Evolutionary conservation across 2,113 vertebrate species (phyloP).

Genomic region (Turnix velox): DNA sequence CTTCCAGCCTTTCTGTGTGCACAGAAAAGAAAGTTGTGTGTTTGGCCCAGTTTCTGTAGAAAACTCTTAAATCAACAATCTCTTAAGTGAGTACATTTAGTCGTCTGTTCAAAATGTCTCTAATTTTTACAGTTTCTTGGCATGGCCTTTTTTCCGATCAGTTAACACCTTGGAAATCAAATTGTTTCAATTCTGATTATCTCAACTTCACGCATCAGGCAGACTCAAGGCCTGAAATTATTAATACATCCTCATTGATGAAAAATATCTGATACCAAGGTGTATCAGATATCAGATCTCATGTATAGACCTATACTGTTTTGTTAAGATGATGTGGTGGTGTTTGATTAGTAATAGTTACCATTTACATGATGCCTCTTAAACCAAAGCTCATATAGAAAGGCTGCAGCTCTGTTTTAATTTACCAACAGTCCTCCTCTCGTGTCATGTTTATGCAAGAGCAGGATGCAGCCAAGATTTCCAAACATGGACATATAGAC

Average conservation of each 20-base stretch:
- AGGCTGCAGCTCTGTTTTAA: not conserved
- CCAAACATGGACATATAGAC: not conserved
- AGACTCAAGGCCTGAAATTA: not conserved
- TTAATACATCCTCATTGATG: not conserved
- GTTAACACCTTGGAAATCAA: not conserved
- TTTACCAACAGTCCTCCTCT: not conserved
- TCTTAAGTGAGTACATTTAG: not conserved
- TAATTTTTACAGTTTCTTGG: not conserved
- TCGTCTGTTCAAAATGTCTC: not conserved
- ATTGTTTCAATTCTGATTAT: not conserved
- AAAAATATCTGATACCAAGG: not conserved
- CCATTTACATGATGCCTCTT: not conserved
- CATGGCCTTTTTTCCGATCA: not conserved
- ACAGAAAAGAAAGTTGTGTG: not conserved
- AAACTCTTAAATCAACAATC: not conserved
- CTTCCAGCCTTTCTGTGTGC: not conserved
- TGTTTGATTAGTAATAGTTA: not conserved
- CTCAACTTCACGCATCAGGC: not conserved
- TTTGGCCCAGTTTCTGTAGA: not conserved
- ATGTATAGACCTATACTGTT: not conserved
- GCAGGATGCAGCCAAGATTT: not conserved
- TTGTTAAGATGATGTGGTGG: not conserved
- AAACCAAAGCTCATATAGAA: not conserved
- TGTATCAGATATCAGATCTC: not conserved
- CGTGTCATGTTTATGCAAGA: not conserved